Conservation (phyloP, 37 sponge, comb jelly and placozoan species). For the Chondrilla cf. caribensis region DNA sequence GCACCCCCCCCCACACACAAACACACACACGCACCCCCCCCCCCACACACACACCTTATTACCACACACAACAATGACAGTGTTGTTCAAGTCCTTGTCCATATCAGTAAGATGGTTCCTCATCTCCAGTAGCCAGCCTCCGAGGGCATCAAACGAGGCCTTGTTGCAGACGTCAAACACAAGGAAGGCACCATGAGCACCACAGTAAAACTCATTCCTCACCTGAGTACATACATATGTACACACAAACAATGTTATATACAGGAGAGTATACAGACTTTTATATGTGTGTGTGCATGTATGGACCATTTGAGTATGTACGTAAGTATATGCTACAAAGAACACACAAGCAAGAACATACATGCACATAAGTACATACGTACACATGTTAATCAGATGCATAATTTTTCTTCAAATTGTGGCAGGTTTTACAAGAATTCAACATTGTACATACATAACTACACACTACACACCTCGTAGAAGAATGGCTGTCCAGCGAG, state of each 20-base stretch:
- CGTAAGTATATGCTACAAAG: no score
- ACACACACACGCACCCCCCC: background rate
- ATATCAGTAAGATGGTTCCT: constrained; percentile 50
- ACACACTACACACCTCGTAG: constrained; percentile 53
- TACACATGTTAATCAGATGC: no score
- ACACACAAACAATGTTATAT: background rate
- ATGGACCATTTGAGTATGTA: no score
- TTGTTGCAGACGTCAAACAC: constrained; percentile 83
- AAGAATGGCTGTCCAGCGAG: constrained; percentile 90
- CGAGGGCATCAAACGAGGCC: constrained; percentile 75
- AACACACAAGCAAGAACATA: no score
- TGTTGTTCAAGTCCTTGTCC: constrained; percentile 41
- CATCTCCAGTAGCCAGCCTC: constrained; percentile 85
- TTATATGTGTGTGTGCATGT: no score
- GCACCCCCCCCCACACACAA: background rate
- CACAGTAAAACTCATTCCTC: constrained; percentile 95
- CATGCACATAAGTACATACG: no score
- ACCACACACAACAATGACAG: constrained; percentile 86
- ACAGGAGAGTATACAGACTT: background rate
- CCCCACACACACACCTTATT: constrained; percentile 60
- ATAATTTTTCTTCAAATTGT: no score
- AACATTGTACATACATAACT: no score
- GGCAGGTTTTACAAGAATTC: no score
- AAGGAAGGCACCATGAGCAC: constrained; percentile 86
- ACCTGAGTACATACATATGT: constrained; percentile 40